A percentile compares a stretch with the other conserved stretches of the same genome.
Evolutionary conservation across 2,113 vertebrate genomes (phyloP).

Genomic region (Notarius lentiginosus): DNA sequence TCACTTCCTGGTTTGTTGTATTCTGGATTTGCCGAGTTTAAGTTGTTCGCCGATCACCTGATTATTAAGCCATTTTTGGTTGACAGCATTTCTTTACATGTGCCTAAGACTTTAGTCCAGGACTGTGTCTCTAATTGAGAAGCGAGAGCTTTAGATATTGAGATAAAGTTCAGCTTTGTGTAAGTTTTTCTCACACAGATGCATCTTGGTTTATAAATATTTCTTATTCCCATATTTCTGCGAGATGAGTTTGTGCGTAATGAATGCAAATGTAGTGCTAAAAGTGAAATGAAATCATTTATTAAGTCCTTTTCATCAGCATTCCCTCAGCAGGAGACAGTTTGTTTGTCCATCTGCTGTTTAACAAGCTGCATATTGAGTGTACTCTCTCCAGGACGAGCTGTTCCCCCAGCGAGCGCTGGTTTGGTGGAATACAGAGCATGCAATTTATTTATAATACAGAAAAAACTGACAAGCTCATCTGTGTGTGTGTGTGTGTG

Average conservation of each 20-base stretch:
- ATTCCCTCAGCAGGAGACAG: conserved; percentile 12
- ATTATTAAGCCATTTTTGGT: too few species aligned
- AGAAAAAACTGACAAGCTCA: background rate
- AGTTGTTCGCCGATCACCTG: too few species aligned
- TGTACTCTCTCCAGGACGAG: background rate
- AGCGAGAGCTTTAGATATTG: background rate
- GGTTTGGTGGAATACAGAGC: background rate
- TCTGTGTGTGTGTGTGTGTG: background rate
- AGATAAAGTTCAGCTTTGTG: background rate
- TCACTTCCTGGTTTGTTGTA: too few species aligned
- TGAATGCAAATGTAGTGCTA: background rate
- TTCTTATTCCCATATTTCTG: background rate
- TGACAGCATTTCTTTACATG: too few species aligned
- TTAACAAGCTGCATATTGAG: conserved; percentile 15
- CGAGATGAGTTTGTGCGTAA: background rate
- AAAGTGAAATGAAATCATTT: conserved; percentile 11
- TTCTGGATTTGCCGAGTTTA: too few species aligned
- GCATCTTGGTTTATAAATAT: background rate
- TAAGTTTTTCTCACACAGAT: background rate
- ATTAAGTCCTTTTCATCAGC: conserved; percentile 9
- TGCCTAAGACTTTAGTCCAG: too few species aligned
- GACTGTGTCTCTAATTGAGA: background rate
- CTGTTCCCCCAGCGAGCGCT: background rate
- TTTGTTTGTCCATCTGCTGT: conserved; percentile 26
- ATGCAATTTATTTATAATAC: background rate